phyloP scores from a whole-genome alignment of 2,888 invertebrate genomes.

The Pyrocoelia pectoralis region DNA sequence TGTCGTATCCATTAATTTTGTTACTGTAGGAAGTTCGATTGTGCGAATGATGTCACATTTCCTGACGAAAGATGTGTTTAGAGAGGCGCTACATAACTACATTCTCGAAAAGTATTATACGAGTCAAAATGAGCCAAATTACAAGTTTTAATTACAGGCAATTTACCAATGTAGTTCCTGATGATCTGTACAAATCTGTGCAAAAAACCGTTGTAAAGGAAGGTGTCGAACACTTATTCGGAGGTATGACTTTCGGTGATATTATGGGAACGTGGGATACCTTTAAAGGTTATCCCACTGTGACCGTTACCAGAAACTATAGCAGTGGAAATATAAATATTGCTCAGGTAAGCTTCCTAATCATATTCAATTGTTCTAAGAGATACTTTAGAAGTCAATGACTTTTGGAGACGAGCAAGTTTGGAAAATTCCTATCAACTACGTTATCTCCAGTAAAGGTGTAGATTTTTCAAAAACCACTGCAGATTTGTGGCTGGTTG shows the following conservation, averaged over 20 bases:
- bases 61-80: constrained; percentile 11
- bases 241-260: constrained; percentile 1
- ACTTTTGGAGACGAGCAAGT: not conserved
- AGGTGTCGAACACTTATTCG: constrained; percentile 2
- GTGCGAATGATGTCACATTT: constrained; percentile 25
- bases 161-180: constrained; percentile 44
- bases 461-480: constrained; percentile 19
- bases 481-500: constrained; percentile 32
- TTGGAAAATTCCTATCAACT: constrained; percentile 24
- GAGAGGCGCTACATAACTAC: constrained; percentile 20
- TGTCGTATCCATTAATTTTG: not conserved
- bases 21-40: constrained; percentile 14
- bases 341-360: constrained; percentile 20
- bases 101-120: constrained; percentile 9
- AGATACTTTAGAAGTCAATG: constrained; percentile 6
- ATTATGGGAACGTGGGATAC: constrained; percentile 27
- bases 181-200: constrained; percentile 49
- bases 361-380: too few relatives aligned
- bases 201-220: constrained; percentile 34
- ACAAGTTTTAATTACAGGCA: constrained; percentile 25
- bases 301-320: constrained; percentile 25
- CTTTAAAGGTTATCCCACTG: constrained; percentile 28
- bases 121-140: not conserved
- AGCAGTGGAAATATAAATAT: constrained; percentile 11
- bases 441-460: not conserved